These are phyloP conservation scores for Archivesica marissinica DNA, from an alignment of 1,140 invertebrate genomes.

Conservation along the genomic window DNA sequence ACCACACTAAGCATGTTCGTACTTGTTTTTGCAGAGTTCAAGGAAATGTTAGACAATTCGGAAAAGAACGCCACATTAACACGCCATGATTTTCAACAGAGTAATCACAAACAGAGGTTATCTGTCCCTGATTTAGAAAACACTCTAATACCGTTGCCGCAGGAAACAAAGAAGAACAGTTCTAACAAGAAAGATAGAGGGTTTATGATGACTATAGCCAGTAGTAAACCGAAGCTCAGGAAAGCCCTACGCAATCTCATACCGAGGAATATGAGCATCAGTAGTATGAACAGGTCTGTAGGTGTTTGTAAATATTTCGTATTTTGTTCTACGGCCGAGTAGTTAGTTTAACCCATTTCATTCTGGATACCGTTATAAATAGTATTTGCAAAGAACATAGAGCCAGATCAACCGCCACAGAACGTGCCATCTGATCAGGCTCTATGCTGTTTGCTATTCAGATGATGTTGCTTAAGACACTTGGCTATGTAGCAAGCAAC, in stretches of 20 bases:
- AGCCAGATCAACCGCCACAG: too few relatives aligned
- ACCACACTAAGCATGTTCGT: neutral
- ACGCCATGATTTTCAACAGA: constrained; percentile 80
- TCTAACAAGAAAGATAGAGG: constrained; percentile 85
- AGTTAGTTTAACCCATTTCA: too few relatives aligned
- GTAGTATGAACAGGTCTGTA: constrained; percentile 90
- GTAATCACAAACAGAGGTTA: constrained; percentile 84
- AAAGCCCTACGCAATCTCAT: constrained; percentile 94
- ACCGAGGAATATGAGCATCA: constrained; percentile 91
- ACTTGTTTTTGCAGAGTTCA: constrained; percentile 87
- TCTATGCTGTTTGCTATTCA: too few relatives aligned
- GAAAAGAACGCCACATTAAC: constrained; percentile 62
- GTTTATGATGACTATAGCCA: constrained; percentile 89
- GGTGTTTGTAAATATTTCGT: too few relatives aligned
- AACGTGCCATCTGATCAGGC: too few relatives aligned
- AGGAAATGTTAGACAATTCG: constrained; percentile 91
- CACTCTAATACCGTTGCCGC: constrained; percentile 27
- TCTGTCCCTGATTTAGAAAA: constrained; percentile 80
- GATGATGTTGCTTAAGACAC: too few relatives aligned
- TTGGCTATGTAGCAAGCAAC: too few relatives aligned
- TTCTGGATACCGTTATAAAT: too few relatives aligned
- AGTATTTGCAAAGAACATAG: too few relatives aligned
- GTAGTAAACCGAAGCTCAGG: constrained; percentile 92
- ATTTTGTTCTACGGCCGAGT: too few relatives aligned
- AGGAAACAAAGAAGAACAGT: constrained; percentile 23